Evolutionary conservation across 2,888 invertebrate genomes (phyloP).

Genomic region (Sipha maydis): DNA sequence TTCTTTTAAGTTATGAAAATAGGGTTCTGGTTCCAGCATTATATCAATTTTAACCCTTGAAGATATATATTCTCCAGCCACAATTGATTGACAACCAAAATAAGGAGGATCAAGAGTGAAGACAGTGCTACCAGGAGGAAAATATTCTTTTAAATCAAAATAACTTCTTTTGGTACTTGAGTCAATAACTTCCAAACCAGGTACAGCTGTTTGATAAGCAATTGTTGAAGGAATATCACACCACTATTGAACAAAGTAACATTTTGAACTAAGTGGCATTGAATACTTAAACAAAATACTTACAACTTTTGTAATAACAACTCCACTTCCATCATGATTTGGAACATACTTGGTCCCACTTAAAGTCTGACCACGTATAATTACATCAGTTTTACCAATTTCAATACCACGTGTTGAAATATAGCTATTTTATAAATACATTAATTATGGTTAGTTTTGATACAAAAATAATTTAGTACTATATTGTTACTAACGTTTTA

Average conservation of each 20-base stretch:
- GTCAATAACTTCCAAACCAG: slow-evolving; percentile 70
- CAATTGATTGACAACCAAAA: slow-evolving; percentile 83
- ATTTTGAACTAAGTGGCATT: background rate
- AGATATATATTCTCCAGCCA: slow-evolving; percentile 67
- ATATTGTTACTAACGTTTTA: slow-evolving; percentile 33
- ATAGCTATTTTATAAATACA: slow-evolving; percentile 52
- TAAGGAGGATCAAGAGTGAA: slow-evolving; percentile 83
- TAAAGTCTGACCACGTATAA: slow-evolving; percentile 79
- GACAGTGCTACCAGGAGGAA: slow-evolving; percentile 75
- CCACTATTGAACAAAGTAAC: slow-evolving; percentile 40
- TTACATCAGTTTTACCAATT: slow-evolving; percentile 74
- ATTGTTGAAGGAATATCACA: slow-evolving; percentile 26
- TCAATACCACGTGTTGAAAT: slow-evolving; percentile 78
- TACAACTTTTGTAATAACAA: slow-evolving; percentile 55
- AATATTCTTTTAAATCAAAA: slow-evolving; percentile 73
- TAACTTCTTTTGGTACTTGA: slow-evolving; percentile 67
- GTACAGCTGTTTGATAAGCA: slow-evolving; percentile 74
- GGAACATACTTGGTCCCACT: slow-evolving; percentile 75
- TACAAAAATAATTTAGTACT: background rate
- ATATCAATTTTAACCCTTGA: slow-evolving; percentile 73
- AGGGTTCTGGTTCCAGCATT: slow-evolving; percentile 66
- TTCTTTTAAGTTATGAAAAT: slow-evolving; percentile 65
- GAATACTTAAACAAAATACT: slow-evolving; percentile 32
- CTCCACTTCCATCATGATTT: slow-evolving; percentile 71
- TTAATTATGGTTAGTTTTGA: background rate